A percentile compares a stretch with the other conserved stretches of the same genome.
Evolutionary conservation across 2,113 vertebrate species (phyloP).

Genomic region (Dermatemys mawii): DNA sequence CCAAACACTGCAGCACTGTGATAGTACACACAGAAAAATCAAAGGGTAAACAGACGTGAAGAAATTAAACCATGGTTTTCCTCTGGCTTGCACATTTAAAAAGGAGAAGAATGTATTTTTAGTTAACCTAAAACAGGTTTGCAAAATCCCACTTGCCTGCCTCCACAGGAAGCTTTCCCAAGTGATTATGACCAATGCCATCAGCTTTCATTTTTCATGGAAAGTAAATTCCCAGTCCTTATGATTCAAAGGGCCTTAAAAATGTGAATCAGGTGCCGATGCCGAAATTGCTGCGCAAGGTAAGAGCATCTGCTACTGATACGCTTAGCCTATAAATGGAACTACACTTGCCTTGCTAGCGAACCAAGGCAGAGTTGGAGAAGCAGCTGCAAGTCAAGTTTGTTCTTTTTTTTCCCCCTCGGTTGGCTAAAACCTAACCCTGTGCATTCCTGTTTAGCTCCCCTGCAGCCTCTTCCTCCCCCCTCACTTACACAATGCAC

Average conservation of each 20-base stretch:
- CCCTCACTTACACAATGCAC: not conserved
- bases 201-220: not conserved
- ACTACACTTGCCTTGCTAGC: rapidly evolving
- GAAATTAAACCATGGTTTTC: not conserved
- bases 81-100: too few relatives aligned
- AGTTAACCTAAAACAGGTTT: not conserved
- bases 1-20: not conserved
- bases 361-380: not conserved
- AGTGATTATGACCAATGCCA: not conserved
- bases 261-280: not conserved
- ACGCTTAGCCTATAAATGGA: rapidly evolving
- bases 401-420: not conserved
- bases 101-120: not conserved
- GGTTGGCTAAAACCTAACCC: not conserved
- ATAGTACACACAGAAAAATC: not conserved
- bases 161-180: not conserved
- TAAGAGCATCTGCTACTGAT: not conserved
- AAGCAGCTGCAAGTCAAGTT: not conserved
- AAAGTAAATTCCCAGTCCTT: not conserved
- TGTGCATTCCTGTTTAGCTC: not conserved
- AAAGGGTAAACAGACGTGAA: not conserved
- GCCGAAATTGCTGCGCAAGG: not conserved
- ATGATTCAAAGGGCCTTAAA: not conserved
- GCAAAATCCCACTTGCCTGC: not conserved
- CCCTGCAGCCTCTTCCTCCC: not conserved